These are phyloP conservation scores for Oligia latruncula DNA, from an alignment of 2,888 invertebrate genomes.

Conservation along the genomic window DNA sequence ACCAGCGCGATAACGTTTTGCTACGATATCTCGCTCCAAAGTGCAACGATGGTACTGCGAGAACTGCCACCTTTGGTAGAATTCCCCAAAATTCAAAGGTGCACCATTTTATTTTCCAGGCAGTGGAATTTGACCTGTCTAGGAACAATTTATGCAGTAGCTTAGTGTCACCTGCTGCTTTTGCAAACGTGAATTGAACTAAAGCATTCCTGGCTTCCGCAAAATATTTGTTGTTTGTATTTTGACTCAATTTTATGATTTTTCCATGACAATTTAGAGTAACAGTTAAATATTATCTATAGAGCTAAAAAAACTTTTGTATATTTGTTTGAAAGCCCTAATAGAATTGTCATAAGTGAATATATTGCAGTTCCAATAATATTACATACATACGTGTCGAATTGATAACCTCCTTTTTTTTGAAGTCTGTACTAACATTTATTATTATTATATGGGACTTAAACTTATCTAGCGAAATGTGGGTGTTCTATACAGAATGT, in stretches of 20 bases:
- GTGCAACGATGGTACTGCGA: constrained; percentile 24
- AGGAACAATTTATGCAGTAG: constrained; percentile 33
- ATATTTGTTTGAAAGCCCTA: no score
- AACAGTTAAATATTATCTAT: background rate
- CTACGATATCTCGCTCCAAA: constrained; percentile 19
- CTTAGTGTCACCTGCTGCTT: constrained; percentile 41
- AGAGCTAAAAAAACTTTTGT: background rate
- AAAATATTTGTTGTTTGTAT: background rate
- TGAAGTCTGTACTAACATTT: background rate
- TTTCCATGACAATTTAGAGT: background rate
- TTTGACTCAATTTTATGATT: background rate
- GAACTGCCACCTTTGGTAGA: constrained; percentile 18
- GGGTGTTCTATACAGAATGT: no score
- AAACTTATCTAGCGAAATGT: no score
- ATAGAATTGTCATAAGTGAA: no score
- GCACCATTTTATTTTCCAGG: constrained; percentile 38
- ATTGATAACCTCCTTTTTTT: no score
- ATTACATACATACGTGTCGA: no score
- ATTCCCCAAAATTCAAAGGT: constrained; percentile 39
- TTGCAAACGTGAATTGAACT: background rate
- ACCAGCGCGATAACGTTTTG: constrained; percentile 29
- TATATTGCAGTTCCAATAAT: no score
- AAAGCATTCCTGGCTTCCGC: background rate
- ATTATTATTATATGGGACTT: background rate
- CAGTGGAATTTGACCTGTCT: constrained; percentile 17